Evolutionary conservation across 2,113 vertebrate genomes (phyloP), one percentile per base, ranked within the genome.

Genomic region (Podilymbus podiceps): DNA sequence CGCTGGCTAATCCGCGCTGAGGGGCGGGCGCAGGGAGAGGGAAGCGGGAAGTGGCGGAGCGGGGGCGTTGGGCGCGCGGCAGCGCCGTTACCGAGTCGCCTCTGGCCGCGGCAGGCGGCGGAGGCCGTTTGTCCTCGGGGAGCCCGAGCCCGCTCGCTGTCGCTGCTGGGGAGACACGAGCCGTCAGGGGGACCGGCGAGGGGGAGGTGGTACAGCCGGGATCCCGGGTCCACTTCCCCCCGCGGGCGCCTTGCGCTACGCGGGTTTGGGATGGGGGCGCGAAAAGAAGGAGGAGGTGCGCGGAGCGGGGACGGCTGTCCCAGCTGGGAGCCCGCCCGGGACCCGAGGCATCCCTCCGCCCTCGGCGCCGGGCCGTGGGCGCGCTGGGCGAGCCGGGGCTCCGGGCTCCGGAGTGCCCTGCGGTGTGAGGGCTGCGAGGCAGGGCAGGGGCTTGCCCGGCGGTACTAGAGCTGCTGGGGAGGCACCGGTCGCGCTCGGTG

Each of bases 401-500:
- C 9, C 22, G 25, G 40, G 44, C 27, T 16, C 7, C 11, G 6
- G 42, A 9, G 55, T 17, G 7, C 20, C 15, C 7, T 2, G 85
- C 17, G 19, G 64, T 11, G 35, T 10, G 38, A 16, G 30, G n/a
- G n/a, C 62, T 10, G 38, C 11, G 10, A 8, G 40, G 46, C 21
- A 2, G 42, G 15, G 42, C n/a, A 3, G 30, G 68, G 15, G 24
- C 33, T 72, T 10, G 6, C 49, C 71, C 8, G 63, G 1, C 19
- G 0, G n/a, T 7, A 0, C 30, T 6, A 0, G 30, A 20, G 35
- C 7, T 28, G 74, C 31, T 3, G 64, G 20, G 28, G 3, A 6
- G 3, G 0, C 44, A 3, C 0, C 49, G 1, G 44, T 9, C 11
- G 23, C 8, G 24, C 46, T 17, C 2, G 22, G 0, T 5, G 38